These are phyloP conservation scores for Tenebrio molitor DNA, from an alignment of 1,140 invertebrate genomes.

Conservation along the genomic window DNA sequence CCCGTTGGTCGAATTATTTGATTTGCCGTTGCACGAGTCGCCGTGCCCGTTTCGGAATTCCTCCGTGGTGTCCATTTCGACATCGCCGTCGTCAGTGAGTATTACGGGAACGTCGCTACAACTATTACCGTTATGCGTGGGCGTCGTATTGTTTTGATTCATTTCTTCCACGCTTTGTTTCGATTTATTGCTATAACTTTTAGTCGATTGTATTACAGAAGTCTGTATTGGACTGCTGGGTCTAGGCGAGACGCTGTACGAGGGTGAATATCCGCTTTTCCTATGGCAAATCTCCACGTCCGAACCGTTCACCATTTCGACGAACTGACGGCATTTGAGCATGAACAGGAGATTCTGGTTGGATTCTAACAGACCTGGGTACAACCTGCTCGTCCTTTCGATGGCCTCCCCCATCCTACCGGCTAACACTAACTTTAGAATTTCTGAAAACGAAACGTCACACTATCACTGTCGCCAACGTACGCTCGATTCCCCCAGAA, in stretches of 20 bases:
- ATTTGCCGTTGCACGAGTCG: constrained; percentile 60
- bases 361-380: constrained; percentile 90
- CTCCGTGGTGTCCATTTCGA: constrained; percentile 71
- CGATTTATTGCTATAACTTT: constrained; percentile 71
- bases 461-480: too few species aligned
- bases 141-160: constrained; percentile 69
- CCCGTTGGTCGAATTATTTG: constrained; percentile 67
- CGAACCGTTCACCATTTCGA: constrained; percentile 93
- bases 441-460: constrained; percentile 77
- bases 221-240: constrained; percentile 73
- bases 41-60: constrained; percentile 65
- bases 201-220: constrained; percentile 82
- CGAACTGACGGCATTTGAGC: constrained; percentile 97
- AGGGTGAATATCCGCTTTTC: constrained; percentile 58
- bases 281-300: constrained; percentile 77
- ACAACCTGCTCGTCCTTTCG: constrained; percentile 87
- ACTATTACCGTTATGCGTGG: constrained; percentile 67
- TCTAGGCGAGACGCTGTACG: constrained; percentile 65
- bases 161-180: constrained; percentile 68
- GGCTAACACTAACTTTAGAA: constrained; percentile 91
- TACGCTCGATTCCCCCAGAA: too few species aligned
- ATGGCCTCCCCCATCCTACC: constrained; percentile 97
- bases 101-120: constrained; percentile 53
- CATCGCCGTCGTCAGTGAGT: constrained; percentile 66
- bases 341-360: constrained; percentile 94